Base-by-base conservation (phyloP, 2,113 vertebrate species). In the Hippocampus comes region DNA sequence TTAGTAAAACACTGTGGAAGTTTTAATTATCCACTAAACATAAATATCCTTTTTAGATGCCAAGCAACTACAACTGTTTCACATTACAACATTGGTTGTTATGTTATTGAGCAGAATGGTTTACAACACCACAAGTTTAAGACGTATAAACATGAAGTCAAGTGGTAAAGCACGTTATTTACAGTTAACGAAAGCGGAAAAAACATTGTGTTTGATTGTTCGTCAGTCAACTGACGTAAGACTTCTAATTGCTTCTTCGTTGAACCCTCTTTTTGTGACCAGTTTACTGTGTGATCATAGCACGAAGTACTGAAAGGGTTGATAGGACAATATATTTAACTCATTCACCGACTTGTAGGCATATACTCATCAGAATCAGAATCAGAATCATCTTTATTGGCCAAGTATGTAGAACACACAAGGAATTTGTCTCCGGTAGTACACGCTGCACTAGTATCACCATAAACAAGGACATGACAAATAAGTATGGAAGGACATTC, bases 71-170 rank as follows among this genome's bases (percentile, higher is more conserved):
- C 63, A 65, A 65, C 10, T 65, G 64, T 43, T 61, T 48, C 23
- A 25, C 64, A 66, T 66, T 66, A 66, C 64, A 25, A 48, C 43
- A 14, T 27, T 48, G 64, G 64, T 27, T 48, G 42, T 46, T 65
- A 23, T 46, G 63, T 27, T 18, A 27, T 48, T 66, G 25, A 25
- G n/a, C 34, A 23, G 5, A 11, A 65, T 46, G 2, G 41, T 65
- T 65, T 46, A 25, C 20, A 17, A 15, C 21, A 46, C 9, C 41
- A 25, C 63, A 46, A 15, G n/a, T 9, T 63, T 63, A 41, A 41
- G 4, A 12, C 9, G 0, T 14, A 9, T 38, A 38, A 21, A 53
- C 49, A 60, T 30, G 25, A 27, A 5, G n/a, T 60, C 25, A 30
- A 60, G 25, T 14, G 23, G 11, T 59, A 15, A 59, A 14, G 48